Evolutionary conservation across 2,888 invertebrate genomes (phyloP).

Genomic region (Zygaena filipendulae): DNA sequence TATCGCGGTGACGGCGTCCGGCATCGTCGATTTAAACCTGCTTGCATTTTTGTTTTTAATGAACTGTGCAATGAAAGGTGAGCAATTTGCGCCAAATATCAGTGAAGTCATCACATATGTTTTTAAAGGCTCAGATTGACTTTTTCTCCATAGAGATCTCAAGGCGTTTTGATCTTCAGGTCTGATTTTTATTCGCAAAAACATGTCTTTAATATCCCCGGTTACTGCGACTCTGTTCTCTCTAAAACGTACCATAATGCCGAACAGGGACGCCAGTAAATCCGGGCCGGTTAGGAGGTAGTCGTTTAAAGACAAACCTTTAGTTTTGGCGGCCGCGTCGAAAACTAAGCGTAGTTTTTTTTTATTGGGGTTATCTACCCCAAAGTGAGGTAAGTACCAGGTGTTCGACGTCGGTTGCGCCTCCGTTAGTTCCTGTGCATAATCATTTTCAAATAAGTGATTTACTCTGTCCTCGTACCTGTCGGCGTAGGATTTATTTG

Average conservation of each 20-base stretch:
- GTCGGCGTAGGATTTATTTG: slow-evolving; percentile 7
- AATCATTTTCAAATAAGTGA: slow-evolving; percentile 18
- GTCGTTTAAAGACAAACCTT: slow-evolving; percentile 17
- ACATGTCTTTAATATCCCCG: slow-evolving; percentile 18
- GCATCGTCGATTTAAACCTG: slow-evolving; percentile 6
- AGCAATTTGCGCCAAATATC: slow-evolving; percentile 12
- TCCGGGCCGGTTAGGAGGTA: slow-evolving; percentile 19
- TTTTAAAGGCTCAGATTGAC: neutral
- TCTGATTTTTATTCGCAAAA: slow-evolving; percentile 12
- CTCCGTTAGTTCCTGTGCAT: slow-evolving; percentile 11
- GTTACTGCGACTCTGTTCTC: slow-evolving; percentile 24
- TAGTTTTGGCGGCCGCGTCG: slow-evolving; percentile 14
- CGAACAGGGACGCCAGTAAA: slow-evolving; percentile 20
- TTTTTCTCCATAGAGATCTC: slow-evolving; percentile 3
- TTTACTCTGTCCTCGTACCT: slow-evolving; percentile 16
- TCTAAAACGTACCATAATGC: slow-evolving; percentile 29
- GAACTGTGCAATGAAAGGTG: slow-evolving; percentile 15
- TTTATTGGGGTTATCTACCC: slow-evolving; percentile 18
- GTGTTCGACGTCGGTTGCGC: slow-evolving; percentile 1
- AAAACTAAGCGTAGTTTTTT: slow-evolving; percentile 17
- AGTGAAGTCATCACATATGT: slow-evolving; percentile 8
- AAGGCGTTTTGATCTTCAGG: slow-evolving; percentile 11
- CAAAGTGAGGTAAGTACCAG: slow-evolving; percentile 22
- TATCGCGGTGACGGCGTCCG: slow-evolving; percentile 10
- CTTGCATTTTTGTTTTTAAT: slow-evolving; percentile 15